These are phyloP conservation scores for Garra rufa DNA, from an alignment of 2,113 vertebrate genomes.

Conservation along the genomic window DNA sequence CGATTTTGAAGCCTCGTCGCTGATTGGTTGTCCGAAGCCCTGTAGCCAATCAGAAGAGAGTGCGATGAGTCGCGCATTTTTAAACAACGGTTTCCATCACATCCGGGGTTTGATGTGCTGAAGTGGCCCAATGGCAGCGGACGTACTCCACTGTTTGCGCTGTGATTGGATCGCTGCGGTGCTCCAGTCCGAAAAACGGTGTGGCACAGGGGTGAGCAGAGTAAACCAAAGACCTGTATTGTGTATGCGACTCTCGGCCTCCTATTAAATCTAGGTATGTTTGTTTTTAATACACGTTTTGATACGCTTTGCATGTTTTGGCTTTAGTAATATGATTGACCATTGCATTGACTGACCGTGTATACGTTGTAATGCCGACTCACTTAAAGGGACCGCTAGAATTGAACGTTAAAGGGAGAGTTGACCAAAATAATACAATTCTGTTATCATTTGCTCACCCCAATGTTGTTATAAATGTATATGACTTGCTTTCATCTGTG, in stretches of 20 bases:
- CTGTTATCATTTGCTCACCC: neutral
- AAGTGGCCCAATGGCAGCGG: constrained; percentile 52
- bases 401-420: neutral
- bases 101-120: constrained; percentile 28
- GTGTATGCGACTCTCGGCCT: neutral
- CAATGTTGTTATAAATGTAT: neutral
- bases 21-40: neutral
- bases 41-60: constrained; percentile 15
- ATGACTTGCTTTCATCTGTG: neutral
- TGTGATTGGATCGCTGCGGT: constrained; percentile 35
- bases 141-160: neutral
- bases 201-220: constrained; percentile 35
- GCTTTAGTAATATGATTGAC: neutral
- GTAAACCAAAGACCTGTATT: constrained; percentile 11
- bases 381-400: neutral
- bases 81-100: neutral
- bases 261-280: neutral
- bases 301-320: no score
- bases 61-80: neutral
- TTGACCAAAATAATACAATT: neutral
- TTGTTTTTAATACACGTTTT: neutral
- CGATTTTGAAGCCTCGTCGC: neutral
- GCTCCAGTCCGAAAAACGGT: neutral
- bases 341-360: neutral
- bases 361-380: neutral